These are phyloP conservation scores for Platycnemis pennipes DNA, from an alignment of 2,888 invertebrate genomes.

Conservation along the genomic window DNA sequence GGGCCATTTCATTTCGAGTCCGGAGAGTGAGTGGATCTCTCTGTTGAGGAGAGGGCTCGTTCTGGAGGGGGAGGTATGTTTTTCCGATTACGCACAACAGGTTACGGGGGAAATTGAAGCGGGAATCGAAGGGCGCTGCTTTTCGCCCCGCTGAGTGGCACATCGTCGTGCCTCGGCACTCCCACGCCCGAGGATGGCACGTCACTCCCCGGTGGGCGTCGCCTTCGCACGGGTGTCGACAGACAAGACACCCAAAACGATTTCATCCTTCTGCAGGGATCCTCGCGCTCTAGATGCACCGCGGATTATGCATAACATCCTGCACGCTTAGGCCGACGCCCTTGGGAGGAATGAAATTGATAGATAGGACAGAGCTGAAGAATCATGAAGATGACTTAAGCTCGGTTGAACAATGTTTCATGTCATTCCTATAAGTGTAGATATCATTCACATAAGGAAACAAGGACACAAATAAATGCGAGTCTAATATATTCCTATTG, in stretches of 20 bases:
- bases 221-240: background rate
- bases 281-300: background rate
- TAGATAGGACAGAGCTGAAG: too few species aligned
- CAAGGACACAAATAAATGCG: too few species aligned
- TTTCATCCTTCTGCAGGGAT: background rate
- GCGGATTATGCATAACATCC: background rate
- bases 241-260: background rate
- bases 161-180: background rate
- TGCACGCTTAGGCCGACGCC: background rate
- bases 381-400: too few species aligned
- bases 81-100: background rate
- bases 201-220: background rate
- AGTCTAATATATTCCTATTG: too few species aligned
- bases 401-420: too few species aligned
- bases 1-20: background rate
- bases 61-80: background rate
- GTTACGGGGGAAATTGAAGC: background rate
- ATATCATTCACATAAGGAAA: too few species aligned
- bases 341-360: background rate
- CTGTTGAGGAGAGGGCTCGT: background rate
- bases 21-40: background rate
- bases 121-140: background rate
- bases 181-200: background rate
- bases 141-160: too few species aligned
- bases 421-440: too few species aligned